Evolutionary conservation across 2,797 vertebrate species (phyloP), one percentile per base, ranked within the genome.

Genomic region (Pantherophis vulpinus): DNA sequence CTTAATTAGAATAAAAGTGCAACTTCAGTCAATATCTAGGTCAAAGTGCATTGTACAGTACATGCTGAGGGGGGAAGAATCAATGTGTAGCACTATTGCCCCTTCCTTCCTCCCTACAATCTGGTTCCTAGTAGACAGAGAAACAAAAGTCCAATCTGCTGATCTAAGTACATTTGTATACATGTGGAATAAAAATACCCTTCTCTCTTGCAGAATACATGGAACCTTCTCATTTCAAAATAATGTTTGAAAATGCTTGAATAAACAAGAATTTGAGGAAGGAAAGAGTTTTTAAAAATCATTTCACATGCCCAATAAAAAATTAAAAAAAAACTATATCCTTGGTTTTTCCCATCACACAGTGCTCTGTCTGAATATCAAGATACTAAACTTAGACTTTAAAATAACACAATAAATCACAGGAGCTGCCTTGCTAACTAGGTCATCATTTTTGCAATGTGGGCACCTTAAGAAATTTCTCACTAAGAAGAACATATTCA

Each of bases 41-140:
- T 93, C 96, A 96, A 93, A 94, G 96, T 94, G 94, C 94, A 91
- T 89, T 37, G 54, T 55, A 25, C 42, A 56, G 87, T n/a, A 92
- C 58, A 56, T 32, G 70, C 56, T 11, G 1, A 51, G 61, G 29
- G 42, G 42, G n/a, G 25, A 6, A 87, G 20, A 74, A 87, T 90
- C 11, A 58, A 63, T 37, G 70, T 58, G 88, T 55, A 37, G 13
- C 51, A 55, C 16, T 79, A 86, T 83, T 25, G 74, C 74, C 10
- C 74, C 74, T 83, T 47, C 74, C 74, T 83, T 47, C 20, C 20
- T 83, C 18, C 91, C 91, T n/a, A 32, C 66, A 93, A 9, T 79
- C n/a, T 61, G n/a, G 70, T 27, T 90, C 83, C 42, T 47, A 9
- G 74, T 9, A 60, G 11, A 54, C 37, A 27, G n/a, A 66, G 47